A percentile compares a stretch with the other conserved stretches of the same genome.
These are phyloP conservation scores for Lithophane socia DNA, from an alignment of 2,888 invertebrate species.

Conservation along the genomic window DNA sequence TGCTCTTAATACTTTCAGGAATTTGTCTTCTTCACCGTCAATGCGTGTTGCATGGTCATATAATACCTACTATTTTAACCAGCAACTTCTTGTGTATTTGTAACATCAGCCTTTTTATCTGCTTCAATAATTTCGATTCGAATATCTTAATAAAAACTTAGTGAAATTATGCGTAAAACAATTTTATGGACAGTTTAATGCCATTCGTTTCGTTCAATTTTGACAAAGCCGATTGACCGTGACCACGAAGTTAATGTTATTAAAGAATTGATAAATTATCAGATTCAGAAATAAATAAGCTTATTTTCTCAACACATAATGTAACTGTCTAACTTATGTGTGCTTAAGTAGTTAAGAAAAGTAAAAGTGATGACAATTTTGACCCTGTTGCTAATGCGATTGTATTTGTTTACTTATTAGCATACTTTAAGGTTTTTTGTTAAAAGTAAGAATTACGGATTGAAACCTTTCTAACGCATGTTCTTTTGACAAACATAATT, in stretches of 20 bases:
- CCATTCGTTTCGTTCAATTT: constrained; percentile 12
- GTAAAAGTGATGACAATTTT: constrained; percentile 18
- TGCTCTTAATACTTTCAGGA: neutral
- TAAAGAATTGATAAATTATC: neutral
- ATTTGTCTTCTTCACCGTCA: neutral
- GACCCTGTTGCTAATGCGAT: neutral
- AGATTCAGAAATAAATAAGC: neutral
- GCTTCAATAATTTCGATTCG: neutral
- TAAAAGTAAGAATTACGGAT: neutral
- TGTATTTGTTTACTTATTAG: constrained; percentile 9
- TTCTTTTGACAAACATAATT: neutral
- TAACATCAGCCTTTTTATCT: neutral
- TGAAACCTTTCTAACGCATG: neutral
- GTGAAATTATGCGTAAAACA: constrained; percentile 24
- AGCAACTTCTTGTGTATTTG: neutral
- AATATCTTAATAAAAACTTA: neutral
- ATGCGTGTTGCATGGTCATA: too few species aligned
- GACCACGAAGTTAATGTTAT: neutral
- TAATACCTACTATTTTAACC: neutral
- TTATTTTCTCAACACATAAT: neutral
- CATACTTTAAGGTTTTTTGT: neutral
- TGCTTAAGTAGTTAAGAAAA: neutral
- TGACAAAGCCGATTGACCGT: neutral
- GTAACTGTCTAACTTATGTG: neutral
- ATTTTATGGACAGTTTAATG: constrained; percentile 29